Base-by-base conservation (phyloP, 2,113 vertebrate genomes). In the Bos javanicus region DNA sequence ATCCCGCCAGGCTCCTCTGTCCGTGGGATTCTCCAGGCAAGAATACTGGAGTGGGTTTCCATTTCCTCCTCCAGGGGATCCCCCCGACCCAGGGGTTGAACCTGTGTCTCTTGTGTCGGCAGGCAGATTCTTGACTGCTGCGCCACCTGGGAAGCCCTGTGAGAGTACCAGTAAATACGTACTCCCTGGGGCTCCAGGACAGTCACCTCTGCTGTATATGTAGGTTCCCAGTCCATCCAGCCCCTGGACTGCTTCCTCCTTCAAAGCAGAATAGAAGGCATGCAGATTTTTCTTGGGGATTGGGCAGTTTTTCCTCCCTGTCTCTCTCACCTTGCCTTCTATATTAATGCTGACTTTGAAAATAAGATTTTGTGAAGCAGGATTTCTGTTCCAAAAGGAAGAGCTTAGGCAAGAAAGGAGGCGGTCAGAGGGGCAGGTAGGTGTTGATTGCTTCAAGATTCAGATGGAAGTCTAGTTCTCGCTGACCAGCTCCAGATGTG, bases 301-400 rank as follows among this genome's bases (percentile, higher is more conserved):
- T 33, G 28, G 78, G n/a, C 23, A 23, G 0, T 86, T 95, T 97
- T 89, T 33, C 62, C 62, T 90, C 14, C 26, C 0, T 1, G 12
- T 48, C 33, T 52, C 57, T 64, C 95, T 76, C 62, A 74, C 21
- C 23, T 71, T 80, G 36, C 25, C 12, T 60, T 57, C 67, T 86
- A 90, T 87, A 26, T 91, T 50, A 43, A 54, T 71, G 56, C 52
- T 87, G 88, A 57, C 56, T 96, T 96, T 90, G 74, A 94, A 80
- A 86, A 43, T 26, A 90, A 89, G 30, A 81, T 81, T 86, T 87
- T 62, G 28, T 36, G 64, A 92, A 56, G 85, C 86, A 88, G 67
- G 81, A 43, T 82, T 87, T 91, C 81, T 62, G 88, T 92, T 95
- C n/a, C 62, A 62, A 71, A 93, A 85, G 54, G 57, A 95, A 93